Conservation (phyloP, 2,888 invertebrate genomes). For the Oxyteleia sp. region DNA sequence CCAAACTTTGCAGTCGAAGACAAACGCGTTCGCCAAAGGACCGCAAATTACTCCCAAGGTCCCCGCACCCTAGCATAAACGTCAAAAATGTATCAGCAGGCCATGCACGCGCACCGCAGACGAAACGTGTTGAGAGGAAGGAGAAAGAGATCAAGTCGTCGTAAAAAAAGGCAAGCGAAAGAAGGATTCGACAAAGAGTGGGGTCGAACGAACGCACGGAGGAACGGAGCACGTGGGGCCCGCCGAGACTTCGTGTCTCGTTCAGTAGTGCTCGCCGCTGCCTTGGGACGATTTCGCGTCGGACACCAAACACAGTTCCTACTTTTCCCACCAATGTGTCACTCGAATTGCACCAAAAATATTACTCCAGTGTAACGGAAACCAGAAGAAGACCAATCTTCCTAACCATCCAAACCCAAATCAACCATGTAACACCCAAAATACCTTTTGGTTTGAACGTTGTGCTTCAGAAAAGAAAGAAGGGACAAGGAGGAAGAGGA, state of each 20-base stretch:
- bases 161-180: slow-evolving; percentile 72
- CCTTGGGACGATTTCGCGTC: slow-evolving; percentile 82
- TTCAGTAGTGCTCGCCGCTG: slow-evolving; percentile 84
- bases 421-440: background rate
- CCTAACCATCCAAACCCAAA: background rate
- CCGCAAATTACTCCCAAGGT: background rate
- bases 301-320: slow-evolving; percentile 67
- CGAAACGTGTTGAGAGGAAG: slow-evolving; percentile 42
- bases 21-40: background rate
- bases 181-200: slow-evolving; percentile 77
- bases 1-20: slow-evolving; percentile 5
- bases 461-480: background rate
- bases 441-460: too few species aligned
- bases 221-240: slow-evolving; percentile 85
- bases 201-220: slow-evolving; percentile 78
- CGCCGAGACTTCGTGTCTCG: slow-evolving; percentile 79
- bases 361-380: background rate
- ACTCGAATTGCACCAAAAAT: background rate
- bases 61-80: background rate
- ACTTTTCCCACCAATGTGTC: background rate
- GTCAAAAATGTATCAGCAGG: slow-evolving; percentile 35
- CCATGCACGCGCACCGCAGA: slow-evolving; percentile 13
- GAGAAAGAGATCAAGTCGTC: slow-evolving; percentile 68
- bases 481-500: background rate
- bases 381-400: background rate